Conservation (phyloP, 2,888 invertebrate species). For the Drosophila vallismaia region DNA sequence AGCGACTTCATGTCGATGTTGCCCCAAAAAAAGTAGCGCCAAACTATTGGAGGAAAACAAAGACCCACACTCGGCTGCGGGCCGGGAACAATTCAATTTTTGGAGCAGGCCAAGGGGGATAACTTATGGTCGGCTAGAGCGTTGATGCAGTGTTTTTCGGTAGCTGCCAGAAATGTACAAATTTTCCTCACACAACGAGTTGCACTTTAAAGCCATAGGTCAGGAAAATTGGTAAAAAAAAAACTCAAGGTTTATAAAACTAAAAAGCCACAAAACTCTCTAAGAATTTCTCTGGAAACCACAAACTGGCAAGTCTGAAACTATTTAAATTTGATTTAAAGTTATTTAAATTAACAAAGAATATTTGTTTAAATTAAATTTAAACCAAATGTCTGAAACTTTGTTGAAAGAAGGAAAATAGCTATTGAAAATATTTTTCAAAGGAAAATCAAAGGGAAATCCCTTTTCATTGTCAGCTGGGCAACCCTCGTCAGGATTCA, state of each 20-base stretch:
- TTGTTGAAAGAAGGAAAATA: constrained; percentile 6
- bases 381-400: neutral
- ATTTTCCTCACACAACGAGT: neutral
- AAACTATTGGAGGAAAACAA: constrained; percentile 17
- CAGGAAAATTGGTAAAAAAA: neutral
- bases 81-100: constrained; percentile 45
- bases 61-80: constrained; percentile 7
- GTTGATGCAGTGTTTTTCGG: neutral
- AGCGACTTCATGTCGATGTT: constrained; percentile 15
- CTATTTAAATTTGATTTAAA: neutral
- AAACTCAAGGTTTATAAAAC: no score
- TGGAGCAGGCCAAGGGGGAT: constrained; percentile 21
- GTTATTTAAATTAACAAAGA: constrained; percentile 2
- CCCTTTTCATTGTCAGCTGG: constrained; percentile 26
- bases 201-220: constrained; percentile 6
- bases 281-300: neutral
- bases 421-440: neutral
- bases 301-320: neutral
- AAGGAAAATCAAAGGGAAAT: neutral
- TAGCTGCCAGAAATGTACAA: constrained; percentile 26
- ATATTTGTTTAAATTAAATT: neutral
- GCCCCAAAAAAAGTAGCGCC: neutral
- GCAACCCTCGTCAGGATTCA: constrained; percentile 21
- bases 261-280: neutral
- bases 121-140: neutral